phyloP scores from a whole-genome alignment of 2,888 invertebrate genomes.

The Polydrusus pterygomalis region DNA sequence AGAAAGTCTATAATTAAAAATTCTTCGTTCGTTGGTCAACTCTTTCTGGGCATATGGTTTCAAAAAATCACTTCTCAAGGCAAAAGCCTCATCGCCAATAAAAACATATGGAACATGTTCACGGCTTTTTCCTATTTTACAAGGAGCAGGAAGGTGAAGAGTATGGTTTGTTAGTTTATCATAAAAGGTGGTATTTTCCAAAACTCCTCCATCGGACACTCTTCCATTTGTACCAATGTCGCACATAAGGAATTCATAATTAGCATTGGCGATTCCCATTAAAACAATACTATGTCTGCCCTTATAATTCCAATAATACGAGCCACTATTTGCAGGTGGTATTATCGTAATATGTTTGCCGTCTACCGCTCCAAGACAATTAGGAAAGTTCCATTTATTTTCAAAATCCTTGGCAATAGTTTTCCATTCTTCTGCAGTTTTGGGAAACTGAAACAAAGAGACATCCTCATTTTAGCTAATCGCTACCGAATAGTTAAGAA shows the following conservation, averaged over 20 bases:
- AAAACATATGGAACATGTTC: not conserved
- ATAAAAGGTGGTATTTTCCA: not conserved
- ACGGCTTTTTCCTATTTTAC: not conserved
- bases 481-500: too few relatives aligned
- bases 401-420: conserved; percentile 15
- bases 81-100: not conserved
- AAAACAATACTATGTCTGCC: not conserved
- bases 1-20: not conserved
- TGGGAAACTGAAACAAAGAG: conserved; percentile 25
- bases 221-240: not conserved
- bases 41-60: not conserved
- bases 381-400: conserved; percentile 2
- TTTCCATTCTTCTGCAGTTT: conserved; percentile 24
- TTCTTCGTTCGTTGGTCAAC: not conserved
- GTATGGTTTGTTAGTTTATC: not conserved
- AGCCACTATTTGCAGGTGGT: conserved; percentile 13
- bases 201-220: not conserved
- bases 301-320: conserved; percentile 27
- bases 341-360: conserved; percentile 18
- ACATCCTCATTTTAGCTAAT: too few relatives aligned
- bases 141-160: not conserved
- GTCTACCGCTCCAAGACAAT: not conserved
- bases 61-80: not conserved
- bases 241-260: not conserved
- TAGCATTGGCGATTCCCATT: conserved; percentile 4